Base-by-base conservation (phyloP, 2,113 vertebrate species). In the Salvelinus sp. region DNA sequence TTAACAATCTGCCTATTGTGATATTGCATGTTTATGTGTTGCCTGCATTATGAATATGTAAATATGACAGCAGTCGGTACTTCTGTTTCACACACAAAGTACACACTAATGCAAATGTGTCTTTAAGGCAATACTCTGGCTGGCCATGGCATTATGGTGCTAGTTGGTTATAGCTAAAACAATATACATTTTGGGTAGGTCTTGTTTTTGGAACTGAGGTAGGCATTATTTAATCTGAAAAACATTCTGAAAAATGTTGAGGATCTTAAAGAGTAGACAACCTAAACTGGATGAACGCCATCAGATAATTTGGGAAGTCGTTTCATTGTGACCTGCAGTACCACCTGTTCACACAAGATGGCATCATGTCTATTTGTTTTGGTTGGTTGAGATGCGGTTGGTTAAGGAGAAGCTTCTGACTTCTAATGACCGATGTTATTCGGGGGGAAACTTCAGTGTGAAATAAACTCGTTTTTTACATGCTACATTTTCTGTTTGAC, bases 311-410 rank as follows among this genome's bases (percentile, higher is more conserved):
- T 25, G 22, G 66, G 7, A 10, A 5, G 50, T 70, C 2, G 18
- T 25, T 50, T 54, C 38, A 10, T 44, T 44, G 38, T n/a, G 22
- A 58, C 9, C 2, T 73, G 72, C 23, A 73, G 72, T 44, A 23
- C 58, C 16, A 13, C 33, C 7, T 48, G 48, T 47, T 27, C 18
- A 65, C 67, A 70, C 67, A 63, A 70, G 73, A 25, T 74, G 63
- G 73, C 22, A 22, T 13, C 38, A 16, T 50, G 10, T 48, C 6
- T 27, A 23, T n/a, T 9, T 50, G 10, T 65, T 65, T 44, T 44
- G 23, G 28, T 30, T 25, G 16, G n/a, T 14, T 25, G 58, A 44
- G 30, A 62, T 33, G 6, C 22, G 13, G 27, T 38, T 20, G 27
- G 16, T 33, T 4, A 13, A 14, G 65, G 27, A 67, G 28, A 67